Base-by-base conservation (phyloP, 2,888 invertebrate genomes). In the Acrobasis suavella region DNA sequence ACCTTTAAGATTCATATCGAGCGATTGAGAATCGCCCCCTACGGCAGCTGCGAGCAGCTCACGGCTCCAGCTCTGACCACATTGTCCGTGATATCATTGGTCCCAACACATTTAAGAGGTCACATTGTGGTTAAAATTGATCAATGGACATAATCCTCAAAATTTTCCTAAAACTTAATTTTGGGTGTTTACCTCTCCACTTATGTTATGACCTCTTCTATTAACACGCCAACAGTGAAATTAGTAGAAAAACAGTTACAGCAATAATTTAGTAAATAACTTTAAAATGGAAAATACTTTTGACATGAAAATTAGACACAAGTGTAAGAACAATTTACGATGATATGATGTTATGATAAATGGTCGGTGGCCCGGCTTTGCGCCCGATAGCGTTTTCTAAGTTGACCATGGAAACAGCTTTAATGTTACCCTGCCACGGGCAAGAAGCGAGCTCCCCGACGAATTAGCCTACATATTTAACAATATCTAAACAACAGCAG, bases 31-130 rank as follows among this genome's bases (percentile, higher is more conserved):
- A 17, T 32, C 22, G 7, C 14, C 5, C 22, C 22, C 22, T 22
- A 32, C 14, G 5, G 46, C n/a, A 46, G 14, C n/a, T 5, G 10
- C 46, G 46, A 46, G 46, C 14, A 46, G n/a, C 46, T 46, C n/a
- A 32, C 32, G 32, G 46, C 46, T 46, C 50, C 63, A 63, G 52
- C 50, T 17, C 55, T 15, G 51, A 60, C 62, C 59, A 65, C 65
- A 60, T 64, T 62, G 58, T 65, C 56, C 63, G 58, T 62, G 60
- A 62, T 65, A 42, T 60, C 74, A 72, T 89, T 91, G 90, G 90
- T 91, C 90, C 89, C 90, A 85, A 82, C 87, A 78, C 86, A 82
- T 62, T 85, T 71, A 72, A 78, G 81, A 83, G 80, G 83, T 83
- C 80, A 78, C 74, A 73, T 67, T 64, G 65, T 66, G 66, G 69